These are phyloP conservation scores for Dicyrtoma fusca DNA, from an alignment of 2,888 invertebrate species.

Conservation along the genomic window DNA sequence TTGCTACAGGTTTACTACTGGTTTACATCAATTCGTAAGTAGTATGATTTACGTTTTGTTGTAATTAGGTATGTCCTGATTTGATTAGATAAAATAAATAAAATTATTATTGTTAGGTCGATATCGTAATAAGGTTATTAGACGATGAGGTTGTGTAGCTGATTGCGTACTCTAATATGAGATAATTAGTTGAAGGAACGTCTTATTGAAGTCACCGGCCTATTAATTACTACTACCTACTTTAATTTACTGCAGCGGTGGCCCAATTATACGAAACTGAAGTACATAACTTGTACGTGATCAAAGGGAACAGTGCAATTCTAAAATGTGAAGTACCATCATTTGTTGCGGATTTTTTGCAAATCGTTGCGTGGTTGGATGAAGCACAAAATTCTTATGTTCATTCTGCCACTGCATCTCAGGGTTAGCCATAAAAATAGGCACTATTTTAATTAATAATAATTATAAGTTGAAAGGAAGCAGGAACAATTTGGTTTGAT, in stretches of 20 bases:
- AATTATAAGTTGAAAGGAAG: constrained; percentile 3
- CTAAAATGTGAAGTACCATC: constrained; percentile 62
- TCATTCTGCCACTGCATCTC: constrained; percentile 2
- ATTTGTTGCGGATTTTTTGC: constrained; percentile 62
- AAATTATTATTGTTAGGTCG: too few relatives aligned
- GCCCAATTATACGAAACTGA: constrained; percentile 87
- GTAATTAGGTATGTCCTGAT: too few relatives aligned
- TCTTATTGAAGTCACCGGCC: not conserved
- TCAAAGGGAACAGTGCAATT: constrained; percentile 61
- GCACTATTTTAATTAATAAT: too few relatives aligned
- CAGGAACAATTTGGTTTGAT: constrained; percentile 25
- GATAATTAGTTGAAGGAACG: too few relatives aligned
- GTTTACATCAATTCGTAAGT: too few relatives aligned
- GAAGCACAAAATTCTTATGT: constrained; percentile 60
- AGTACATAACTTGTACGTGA: constrained; percentile 75
- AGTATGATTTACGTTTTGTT: too few relatives aligned
- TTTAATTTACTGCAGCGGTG: constrained; percentile 69
- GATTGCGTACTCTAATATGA: too few relatives aligned
- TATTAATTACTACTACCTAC: not conserved
- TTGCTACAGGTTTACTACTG: too few relatives aligned
- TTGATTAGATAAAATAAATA: too few relatives aligned
- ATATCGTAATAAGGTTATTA: too few relatives aligned
- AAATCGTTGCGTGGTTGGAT: constrained; percentile 59
- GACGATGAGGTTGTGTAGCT: too few relatives aligned
- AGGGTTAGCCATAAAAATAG: constrained; percentile 17